A percentile compares a stretch with the other conserved stretches of the same genome.
Evolutionary conservation across 2,888 invertebrate genomes (phyloP).

Genomic region (Elegia similella): DNA sequence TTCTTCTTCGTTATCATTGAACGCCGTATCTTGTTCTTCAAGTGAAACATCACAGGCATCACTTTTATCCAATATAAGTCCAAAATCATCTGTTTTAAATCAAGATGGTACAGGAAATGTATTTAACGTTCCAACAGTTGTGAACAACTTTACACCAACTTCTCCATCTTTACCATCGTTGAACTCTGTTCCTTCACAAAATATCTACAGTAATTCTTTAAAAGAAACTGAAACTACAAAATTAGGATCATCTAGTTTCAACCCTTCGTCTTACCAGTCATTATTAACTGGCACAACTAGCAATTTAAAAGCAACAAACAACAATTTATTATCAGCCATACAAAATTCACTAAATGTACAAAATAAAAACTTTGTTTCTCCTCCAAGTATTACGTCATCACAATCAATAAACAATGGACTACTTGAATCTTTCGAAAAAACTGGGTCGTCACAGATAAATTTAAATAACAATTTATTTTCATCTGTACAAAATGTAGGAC

Average conservation of each 20-base stretch:
- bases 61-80: not conserved
- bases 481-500: not conserved
- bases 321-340: not conserved
- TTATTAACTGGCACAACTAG: not conserved
- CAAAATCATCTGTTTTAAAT: not conserved
- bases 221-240: not conserved
- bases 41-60: not conserved
- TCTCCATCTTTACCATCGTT: not conserved
- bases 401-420: not conserved
- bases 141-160: not conserved
- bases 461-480: not conserved
- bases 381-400: not conserved
- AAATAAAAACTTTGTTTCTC: not conserved
- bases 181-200: not conserved
- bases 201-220: not conserved
- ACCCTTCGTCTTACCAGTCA: not conserved
- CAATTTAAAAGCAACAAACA: not conserved
- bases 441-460: not conserved
- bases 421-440: not conserved
- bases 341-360: not conserved
- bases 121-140: not conserved
- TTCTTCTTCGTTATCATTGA: not conserved
- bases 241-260: not conserved
- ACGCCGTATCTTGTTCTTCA: not conserved
- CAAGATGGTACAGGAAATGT: not conserved